These are phyloP conservation scores for Tenthredo scrophulariae DNA, from an alignment of 2,888 invertebrate genomes.

Conservation along the genomic window DNA sequence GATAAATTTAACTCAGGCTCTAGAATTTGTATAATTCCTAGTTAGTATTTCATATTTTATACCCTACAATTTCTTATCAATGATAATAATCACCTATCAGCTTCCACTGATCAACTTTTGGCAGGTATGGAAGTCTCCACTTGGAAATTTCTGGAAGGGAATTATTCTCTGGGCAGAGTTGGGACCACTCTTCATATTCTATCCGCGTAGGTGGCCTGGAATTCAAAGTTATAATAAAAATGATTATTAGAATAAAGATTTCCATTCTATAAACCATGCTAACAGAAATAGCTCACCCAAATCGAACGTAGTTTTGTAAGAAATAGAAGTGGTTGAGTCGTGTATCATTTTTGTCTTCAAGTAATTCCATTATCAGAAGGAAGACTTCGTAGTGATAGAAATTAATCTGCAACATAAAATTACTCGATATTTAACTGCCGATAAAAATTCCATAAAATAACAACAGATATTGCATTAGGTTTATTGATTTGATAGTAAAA, in stretches of 20 bases:
- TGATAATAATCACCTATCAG: slow-evolving; percentile 72
- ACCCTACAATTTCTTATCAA: slow-evolving; percentile 28
- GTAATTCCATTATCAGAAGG: slow-evolving; percentile 76
- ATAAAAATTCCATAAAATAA: not conserved
- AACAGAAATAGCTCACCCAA: slow-evolving; percentile 59
- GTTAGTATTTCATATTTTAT: slow-evolving; percentile 48
- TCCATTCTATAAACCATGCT: not conserved
- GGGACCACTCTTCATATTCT: slow-evolving; percentile 79
- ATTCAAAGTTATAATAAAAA: slow-evolving; percentile 37
- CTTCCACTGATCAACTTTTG: slow-evolving; percentile 76
- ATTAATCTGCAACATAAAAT: slow-evolving; percentile 75
- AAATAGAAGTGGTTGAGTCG: slow-evolving; percentile 68
- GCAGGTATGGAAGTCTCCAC: slow-evolving; percentile 79
- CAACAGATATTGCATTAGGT: not conserved
- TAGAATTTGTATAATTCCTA: slow-evolving; percentile 56
- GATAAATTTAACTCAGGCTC: slow-evolving; percentile 78
- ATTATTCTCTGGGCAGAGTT: slow-evolving; percentile 76
- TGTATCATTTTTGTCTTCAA: slow-evolving; percentile 66
- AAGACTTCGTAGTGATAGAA: slow-evolving; percentile 81
- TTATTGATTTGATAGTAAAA: not conserved
- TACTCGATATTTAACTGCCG: not conserved
- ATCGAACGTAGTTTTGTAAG: slow-evolving; percentile 70
- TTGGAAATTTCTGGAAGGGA: slow-evolving; percentile 78
- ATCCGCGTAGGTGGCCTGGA: slow-evolving; percentile 75
- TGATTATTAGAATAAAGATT: not conserved